These are phyloP conservation scores for Anolis sagrei DNA, from an alignment of 2,113 vertebrate genomes.

Conservation along the genomic window DNA sequence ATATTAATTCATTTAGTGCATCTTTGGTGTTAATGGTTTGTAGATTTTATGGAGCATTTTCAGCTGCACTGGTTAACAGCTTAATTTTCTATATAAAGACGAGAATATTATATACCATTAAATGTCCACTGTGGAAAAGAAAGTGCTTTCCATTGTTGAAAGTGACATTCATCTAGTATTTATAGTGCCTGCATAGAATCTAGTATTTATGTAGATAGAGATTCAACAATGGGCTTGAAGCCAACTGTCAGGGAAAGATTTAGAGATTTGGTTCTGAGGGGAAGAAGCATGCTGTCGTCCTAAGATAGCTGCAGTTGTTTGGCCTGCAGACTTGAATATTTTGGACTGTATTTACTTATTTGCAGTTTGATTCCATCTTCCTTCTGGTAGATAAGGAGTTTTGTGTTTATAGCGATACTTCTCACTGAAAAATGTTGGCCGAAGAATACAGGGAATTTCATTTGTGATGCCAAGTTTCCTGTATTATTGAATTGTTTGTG, in stretches of 20 bases:
- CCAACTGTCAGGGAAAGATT: conserved; percentile 10
- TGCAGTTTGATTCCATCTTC: conserved; percentile 23
- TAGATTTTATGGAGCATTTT: conserved; percentile 61
- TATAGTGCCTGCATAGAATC: conserved; percentile 36
- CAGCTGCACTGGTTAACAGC: conserved; percentile 52
- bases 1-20: conserved; percentile 72
- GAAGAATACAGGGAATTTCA: conserved; percentile 34
- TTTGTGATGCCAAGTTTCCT: conserved; percentile 12
- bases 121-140: conserved; percentile 43
- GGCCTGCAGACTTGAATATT: conserved; percentile 40
- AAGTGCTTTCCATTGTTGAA: conserved; percentile 50
- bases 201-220: conserved; percentile 39
- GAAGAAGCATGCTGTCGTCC: neutral
- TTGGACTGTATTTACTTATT: conserved; percentile 23
- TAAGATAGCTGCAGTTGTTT: neutral
- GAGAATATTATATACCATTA: conserved; percentile 36
- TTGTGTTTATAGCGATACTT: conserved; percentile 42
- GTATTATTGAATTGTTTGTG: conserved; percentile 62
- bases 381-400: neutral
- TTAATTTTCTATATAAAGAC: conserved; percentile 52
- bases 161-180: conserved; percentile 31
- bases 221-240: conserved; percentile 40
- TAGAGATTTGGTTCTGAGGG: conserved; percentile 47
- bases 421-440: conserved; percentile 9
- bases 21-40: conserved; percentile 70